Conservation (phyloP, 2,797 vertebrate species). For the Oreochromis grahami region DNA sequence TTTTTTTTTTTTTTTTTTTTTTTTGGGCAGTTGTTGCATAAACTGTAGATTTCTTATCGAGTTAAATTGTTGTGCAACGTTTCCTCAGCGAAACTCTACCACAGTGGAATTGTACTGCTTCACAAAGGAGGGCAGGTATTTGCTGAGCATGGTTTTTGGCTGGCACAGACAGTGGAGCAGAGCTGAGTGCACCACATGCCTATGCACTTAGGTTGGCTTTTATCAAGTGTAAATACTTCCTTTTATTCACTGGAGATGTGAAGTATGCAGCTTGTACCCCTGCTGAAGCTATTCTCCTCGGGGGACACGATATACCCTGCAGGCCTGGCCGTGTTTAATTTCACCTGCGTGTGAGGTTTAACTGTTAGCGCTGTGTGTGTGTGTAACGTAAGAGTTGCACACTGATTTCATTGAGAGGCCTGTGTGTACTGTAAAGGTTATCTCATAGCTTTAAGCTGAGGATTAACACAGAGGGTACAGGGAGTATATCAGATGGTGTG, state of each 20-base stretch:
- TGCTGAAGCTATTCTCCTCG: background rate
- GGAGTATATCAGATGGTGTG: background rate
- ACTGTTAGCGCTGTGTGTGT: background rate
- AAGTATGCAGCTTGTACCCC: background rate
- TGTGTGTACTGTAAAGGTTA: conserved; percentile 22
- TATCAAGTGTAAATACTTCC: conserved; percentile 35
- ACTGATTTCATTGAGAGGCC: background rate
- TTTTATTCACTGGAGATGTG: conserved; percentile 1
- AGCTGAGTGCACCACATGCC: background rate
- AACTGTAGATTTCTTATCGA: background rate
- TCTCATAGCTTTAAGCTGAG: conserved; percentile 54
- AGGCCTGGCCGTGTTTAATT: background rate
- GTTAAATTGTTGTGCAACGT: conserved; percentile 4
- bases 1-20: background rate
- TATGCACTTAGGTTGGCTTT: background rate
- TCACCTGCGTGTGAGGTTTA: background rate
- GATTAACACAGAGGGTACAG: conserved; percentile 50
- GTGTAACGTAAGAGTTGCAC: background rate
- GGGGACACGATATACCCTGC: background rate
- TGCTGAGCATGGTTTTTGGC: conserved; percentile 43
- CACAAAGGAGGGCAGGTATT: conserved; percentile 47
- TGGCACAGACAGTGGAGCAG: background rate
- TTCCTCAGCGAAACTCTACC: background rate
- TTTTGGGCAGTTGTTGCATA: background rate
- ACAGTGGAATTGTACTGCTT: background rate